Evolutionary conservation across 2,797 vertebrate genomes (phyloP).

Genomic region (Spatula clypeata): DNA sequence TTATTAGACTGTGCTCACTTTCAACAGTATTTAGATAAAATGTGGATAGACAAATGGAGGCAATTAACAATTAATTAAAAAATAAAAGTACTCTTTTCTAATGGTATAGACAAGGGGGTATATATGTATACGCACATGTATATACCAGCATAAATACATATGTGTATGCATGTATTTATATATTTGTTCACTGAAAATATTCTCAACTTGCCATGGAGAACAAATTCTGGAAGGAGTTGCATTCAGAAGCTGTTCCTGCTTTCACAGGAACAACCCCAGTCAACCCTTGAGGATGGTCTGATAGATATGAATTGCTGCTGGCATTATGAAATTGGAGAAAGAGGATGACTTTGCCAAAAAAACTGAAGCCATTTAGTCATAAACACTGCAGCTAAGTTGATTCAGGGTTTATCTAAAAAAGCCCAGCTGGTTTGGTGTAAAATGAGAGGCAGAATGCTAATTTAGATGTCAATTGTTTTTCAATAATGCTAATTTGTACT

Average conservation of each 20-base stretch:
- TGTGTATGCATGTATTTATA: neutral
- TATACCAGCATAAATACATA: neutral
- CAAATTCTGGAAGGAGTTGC: neutral
- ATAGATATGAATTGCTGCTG: conserved; percentile 1
- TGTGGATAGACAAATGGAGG: neutral
- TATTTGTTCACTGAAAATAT: neutral
- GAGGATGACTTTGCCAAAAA: conserved; percentile 28
- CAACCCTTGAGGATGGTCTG: neutral
- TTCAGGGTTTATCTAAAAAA: conserved; percentile 53
- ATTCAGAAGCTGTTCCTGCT: neutral
- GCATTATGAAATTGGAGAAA: neutral
- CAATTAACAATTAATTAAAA: conserved; percentile 13
- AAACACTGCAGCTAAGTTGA: neutral
- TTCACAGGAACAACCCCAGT: neutral
- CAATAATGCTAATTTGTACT: conserved; percentile 16
- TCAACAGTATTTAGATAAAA: neutral
- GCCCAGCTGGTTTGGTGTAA: conserved; percentile 47
- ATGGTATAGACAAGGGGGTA: neutral
- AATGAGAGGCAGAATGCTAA: conserved; percentile 37
- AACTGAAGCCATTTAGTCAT: conserved; percentile 9
- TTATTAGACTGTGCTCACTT: neutral
- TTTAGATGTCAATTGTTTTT: conserved; percentile 51
- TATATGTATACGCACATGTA: neutral
- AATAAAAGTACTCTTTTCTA: neutral
- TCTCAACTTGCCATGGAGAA: neutral